phyloP scores from a whole-genome alignment of 2,888 invertebrate species.

The Dysmachus trigonus region DNA sequence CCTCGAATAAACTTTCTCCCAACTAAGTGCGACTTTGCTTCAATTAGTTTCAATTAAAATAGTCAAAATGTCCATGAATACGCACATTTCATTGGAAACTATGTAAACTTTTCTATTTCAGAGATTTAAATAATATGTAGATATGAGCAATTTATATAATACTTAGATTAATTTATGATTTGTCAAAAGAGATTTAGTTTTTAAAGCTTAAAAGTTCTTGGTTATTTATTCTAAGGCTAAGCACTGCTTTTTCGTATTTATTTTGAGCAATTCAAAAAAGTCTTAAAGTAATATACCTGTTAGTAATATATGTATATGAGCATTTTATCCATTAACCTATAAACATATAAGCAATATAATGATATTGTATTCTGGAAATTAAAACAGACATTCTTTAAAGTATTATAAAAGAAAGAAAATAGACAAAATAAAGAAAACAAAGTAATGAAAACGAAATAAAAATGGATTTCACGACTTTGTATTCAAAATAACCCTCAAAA shows the following conservation, averaged over 20 bases:
- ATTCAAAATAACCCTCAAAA: too few relatives aligned
- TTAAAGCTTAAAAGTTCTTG: neutral
- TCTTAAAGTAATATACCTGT: neutral
- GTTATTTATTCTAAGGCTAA: too few relatives aligned
- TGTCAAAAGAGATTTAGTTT: neutral
- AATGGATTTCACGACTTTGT: too few relatives aligned
- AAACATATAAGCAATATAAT: too few relatives aligned
- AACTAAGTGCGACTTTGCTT: neutral
- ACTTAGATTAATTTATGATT: neutral
- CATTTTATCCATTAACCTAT: neutral
- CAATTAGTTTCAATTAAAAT: neutral
- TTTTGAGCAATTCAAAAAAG: neutral
- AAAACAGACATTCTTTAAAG: too few relatives aligned
- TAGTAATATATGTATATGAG: neutral
- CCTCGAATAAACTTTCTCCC: neutral
- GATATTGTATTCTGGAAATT: too few relatives aligned
- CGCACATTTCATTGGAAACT: conserved; percentile 40
- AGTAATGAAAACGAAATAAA: too few relatives aligned
- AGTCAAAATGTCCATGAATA: conserved; percentile 50
- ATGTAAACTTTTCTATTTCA: neutral
- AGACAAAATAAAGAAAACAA: too few relatives aligned
- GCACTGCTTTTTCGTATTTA: neutral
- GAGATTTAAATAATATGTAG: neutral
- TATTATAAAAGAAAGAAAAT: too few relatives aligned
- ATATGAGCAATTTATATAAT: neutral